These are phyloP conservation scores for Probaryconus sp. DNA, from an alignment of 1,140 invertebrate species.

Conservation along the genomic window DNA sequence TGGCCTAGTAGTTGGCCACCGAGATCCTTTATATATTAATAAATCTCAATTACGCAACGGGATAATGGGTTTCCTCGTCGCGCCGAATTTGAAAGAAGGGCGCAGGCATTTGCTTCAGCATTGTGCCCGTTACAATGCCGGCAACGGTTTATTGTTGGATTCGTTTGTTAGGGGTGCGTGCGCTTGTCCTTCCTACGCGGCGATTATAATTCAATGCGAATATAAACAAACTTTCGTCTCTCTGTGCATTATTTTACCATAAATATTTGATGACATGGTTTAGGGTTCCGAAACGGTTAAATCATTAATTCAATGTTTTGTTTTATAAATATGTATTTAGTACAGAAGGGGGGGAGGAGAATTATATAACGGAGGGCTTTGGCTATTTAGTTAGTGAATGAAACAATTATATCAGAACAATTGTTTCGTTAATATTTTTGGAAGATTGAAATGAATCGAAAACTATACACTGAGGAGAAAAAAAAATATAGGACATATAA, in stretches of 20 bases:
- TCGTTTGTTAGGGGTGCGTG: constrained; percentile 23
- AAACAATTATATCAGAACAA: too few species aligned
- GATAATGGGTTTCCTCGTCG: constrained; percentile 66
- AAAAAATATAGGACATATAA: too few species aligned
- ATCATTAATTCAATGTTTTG: too few species aligned
- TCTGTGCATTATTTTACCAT: not conserved
- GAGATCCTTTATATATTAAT: constrained; percentile 72
- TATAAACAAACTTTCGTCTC: not conserved
- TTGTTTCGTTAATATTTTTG: too few species aligned
- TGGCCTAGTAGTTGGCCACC: constrained; percentile 54
- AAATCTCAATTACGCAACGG: constrained; percentile 76
- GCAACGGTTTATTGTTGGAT: constrained; percentile 36
- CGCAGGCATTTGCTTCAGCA: constrained; percentile 64
- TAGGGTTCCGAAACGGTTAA: not conserved
- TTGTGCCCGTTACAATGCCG: constrained; percentile 65
- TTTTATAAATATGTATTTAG: too few species aligned
- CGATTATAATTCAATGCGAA: constrained; percentile 14
- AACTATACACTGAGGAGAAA: too few species aligned
- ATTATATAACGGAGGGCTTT: too few species aligned
- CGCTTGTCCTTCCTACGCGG: constrained; percentile 23
- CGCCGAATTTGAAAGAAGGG: constrained; percentile 63
- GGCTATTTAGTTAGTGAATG: too few species aligned
- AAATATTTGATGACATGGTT: constrained; percentile 1
- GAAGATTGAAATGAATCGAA: too few species aligned
- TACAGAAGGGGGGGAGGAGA: too few species aligned